A percentile compares a stretch with the other conserved stretches of the same genome.
phyloP scores from a whole-genome alignment of 2,113 vertebrate genomes.

The Thunnus thynnus region DNA sequence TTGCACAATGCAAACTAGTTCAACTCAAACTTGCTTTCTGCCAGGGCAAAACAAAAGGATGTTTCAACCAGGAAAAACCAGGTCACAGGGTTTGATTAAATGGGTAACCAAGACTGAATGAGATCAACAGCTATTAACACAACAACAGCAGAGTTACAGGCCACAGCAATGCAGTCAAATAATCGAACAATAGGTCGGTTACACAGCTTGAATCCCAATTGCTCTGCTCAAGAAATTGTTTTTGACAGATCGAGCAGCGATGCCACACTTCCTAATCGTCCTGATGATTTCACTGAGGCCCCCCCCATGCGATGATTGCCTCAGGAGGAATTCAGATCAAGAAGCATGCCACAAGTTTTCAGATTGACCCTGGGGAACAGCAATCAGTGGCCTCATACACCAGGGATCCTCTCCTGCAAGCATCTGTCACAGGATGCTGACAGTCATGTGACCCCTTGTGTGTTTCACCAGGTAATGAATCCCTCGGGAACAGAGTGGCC shows the following conservation, averaged over 20 bases:
- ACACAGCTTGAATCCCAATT: constrained; percentile 57
- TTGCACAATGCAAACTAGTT: constrained; percentile 59
- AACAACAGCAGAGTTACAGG: constrained; percentile 19
- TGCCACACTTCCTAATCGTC: constrained; percentile 51
- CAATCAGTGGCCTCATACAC: constrained; percentile 34
- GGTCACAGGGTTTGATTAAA: constrained; percentile 50
- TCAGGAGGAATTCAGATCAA: constrained; percentile 47
- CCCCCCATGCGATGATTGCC: constrained; percentile 49
- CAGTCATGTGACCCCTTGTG: constrained; percentile 50
- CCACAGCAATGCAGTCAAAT: constrained; percentile 16
- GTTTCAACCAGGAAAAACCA: constrained; percentile 45
- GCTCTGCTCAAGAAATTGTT: constrained; percentile 51
- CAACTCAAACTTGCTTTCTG: constrained; percentile 45
- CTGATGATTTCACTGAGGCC: constrained; percentile 70
- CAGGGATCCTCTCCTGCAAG: constrained; percentile 10
- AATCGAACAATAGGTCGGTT: constrained; percentile 58
- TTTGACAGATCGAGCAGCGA: constrained; percentile 48
- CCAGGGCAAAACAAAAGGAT: constrained; percentile 42
- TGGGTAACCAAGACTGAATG: constrained; percentile 24
- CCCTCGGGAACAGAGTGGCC: constrained; percentile 51
- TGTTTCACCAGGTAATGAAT: constrained; percentile 74
- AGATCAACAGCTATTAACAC: constrained; percentile 41
- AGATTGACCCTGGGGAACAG: constrained; percentile 39
- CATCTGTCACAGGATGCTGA: constrained; percentile 45
- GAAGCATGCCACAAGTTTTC: constrained; percentile 43